Evolutionary conservation across 2,797 vertebrate species (phyloP), one percentile per base, ranked within the genome.

Genomic region (Halcyon chelicuti): DNA sequence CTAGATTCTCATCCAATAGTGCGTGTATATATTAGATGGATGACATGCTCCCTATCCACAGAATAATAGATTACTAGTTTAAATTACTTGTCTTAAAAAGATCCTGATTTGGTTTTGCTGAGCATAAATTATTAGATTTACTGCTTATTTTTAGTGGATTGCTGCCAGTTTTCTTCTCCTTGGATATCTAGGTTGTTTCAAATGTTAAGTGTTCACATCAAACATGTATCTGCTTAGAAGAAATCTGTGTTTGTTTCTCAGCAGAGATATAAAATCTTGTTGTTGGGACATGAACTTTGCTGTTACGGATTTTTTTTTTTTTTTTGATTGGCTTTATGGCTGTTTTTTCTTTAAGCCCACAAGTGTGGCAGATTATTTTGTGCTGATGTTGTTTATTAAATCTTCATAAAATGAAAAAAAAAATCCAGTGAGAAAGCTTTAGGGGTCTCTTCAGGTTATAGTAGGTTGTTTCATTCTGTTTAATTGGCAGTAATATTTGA

Each of bases 61-160:
- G 87, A 92, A 95, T 93, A 95, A 97, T 89, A 72, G 89, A 91
- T 97, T 87, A 79, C 58, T 85, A 84, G 86, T 95, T 95, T 96
- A 90, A 87, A 94, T 95, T 95, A 90, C 91, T 96, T 96, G 71
- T 93, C 96, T 95, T 94, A 77, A 97, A 94, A 97, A 95, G 88
- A 95, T 96, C 93, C 68, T 47, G 28, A 95, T 96, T 96, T 13
- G 37, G 62, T 89, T 94, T 97, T 93, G 60, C 91, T 96, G 58
- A 95, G 73, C 85, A 94, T 91, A 96, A 96, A 94, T 68, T 93
- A 96, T 62, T 90, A 97, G 58, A 90, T 92, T 95, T 90, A 76
- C 35, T 97, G 73, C 97, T 91, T 98, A 78, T 97, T 97, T 97
- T 96, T 86, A 84, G 68, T 91, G 93, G 94, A 88, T 91, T 96